Evolutionary conservation across 2,888 invertebrate species (phyloP).

Genomic region (Sinohyriopsis cumingii): DNA sequence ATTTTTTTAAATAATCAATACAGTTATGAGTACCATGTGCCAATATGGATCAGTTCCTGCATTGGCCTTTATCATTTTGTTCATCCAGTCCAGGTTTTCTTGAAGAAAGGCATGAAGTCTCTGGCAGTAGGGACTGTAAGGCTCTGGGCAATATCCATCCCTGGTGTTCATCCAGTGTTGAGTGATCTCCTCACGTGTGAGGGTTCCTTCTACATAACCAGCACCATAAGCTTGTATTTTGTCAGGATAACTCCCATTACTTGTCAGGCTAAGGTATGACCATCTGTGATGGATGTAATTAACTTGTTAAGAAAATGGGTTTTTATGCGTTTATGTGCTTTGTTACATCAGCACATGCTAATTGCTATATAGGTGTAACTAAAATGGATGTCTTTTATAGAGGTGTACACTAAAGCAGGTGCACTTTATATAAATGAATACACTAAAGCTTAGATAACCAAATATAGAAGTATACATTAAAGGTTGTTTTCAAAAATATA

Average conservation of each 20-base stretch:
- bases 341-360: no score
- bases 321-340: no score
- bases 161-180: constrained; percentile 84
- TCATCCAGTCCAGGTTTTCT: constrained; percentile 78
- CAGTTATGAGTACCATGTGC: constrained; percentile 80
- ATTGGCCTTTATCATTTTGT: constrained; percentile 75
- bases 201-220: constrained; percentile 86
- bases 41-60: constrained; percentile 80
- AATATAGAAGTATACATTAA: no score
- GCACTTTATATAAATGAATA: no score
- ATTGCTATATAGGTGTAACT: no score
- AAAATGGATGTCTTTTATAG: no score
- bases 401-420: no score
- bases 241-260: constrained; percentile 82
- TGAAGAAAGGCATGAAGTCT: constrained; percentile 79
- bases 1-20: not conserved
- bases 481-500: no score
- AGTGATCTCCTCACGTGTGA: constrained; percentile 83
- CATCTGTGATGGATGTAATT: constrained; percentile 76
- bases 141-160: constrained; percentile 76
- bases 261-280: constrained; percentile 86
- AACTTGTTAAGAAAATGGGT: no score
- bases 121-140: constrained; percentile 76
- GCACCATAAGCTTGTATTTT: constrained; percentile 88
- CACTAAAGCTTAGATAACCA: no score